Base-by-base conservation (phyloP, 1,140 invertebrate species). In the Xylocopa sonorina region DNA sequence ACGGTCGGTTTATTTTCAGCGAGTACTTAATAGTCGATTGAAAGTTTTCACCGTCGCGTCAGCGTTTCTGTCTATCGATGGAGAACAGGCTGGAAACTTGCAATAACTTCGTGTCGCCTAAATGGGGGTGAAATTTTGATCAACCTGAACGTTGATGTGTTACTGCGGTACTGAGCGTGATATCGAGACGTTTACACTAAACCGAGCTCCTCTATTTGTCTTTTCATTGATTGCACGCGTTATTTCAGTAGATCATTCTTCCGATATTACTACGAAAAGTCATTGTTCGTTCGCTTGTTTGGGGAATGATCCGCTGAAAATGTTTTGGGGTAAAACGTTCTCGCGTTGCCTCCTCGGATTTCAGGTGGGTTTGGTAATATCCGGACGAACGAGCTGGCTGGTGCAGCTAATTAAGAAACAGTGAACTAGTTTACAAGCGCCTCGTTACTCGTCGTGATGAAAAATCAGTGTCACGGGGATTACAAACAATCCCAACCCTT, bases 381-480 rank as follows among this genome's bases (percentile, higher is more conserved):
- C 34, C 14, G 43, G 38, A 51, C 21, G 0, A n/a, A 60, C 24
- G 29, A 46, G 16, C 29, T 27, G 18, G 43, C 43, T 41, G 7
- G 32, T 14, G 21, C 18, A 38, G 46, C 67, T 50, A 72, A 72
- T 72, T 58, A 72, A 72, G 69, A 72, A 43, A 60, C 38, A 41
- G 53, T 51, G 58, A 74, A 41, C 58, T 48, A 64, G 72, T 75
- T 75, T 64, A 50, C 46, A 29, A 34, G n/a, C 41, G 29, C 68
- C 55, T 73, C 55, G 57, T 34, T 73, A 34, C 55, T 34, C 71
- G 43, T 21, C 66, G n/a, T 29, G 66, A 69, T 48, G 53, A 77
- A 62, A 63, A 78, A 73, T 78, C 68, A 73, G 76, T 78, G 76
- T 63, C 68, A 72, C 29, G n/a, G 55, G 50, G 57, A 72, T 73